A percentile compares a stretch with the other conserved stretches of the same genome.
phyloP scores from a whole-genome alignment of 2,797 vertebrate species.

The Sciaenops ocellatus region DNA sequence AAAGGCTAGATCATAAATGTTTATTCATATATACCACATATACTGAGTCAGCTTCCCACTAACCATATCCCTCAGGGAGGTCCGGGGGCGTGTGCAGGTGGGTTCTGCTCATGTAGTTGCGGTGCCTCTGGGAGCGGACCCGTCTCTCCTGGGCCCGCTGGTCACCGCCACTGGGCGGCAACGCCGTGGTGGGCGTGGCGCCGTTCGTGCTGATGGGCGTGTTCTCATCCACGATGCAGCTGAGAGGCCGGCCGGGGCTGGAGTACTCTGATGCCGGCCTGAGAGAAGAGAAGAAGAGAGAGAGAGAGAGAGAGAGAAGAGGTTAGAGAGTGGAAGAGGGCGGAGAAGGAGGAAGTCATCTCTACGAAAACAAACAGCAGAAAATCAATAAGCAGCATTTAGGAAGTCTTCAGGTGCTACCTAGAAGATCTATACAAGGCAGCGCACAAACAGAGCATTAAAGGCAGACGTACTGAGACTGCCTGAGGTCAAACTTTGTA shows the following conservation, averaged over 20 bases:
- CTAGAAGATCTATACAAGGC: constrained; percentile 10
- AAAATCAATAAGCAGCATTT: constrained; percentile 18
- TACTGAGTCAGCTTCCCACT: constrained; percentile 48
- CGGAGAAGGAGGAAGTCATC: background rate
- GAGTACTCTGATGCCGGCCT: constrained; percentile 98
- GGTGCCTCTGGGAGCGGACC: constrained; percentile 95
- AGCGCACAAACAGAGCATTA: background rate
- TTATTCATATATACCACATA: background rate
- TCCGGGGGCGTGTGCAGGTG: constrained; percentile 98
- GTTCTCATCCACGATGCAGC: constrained; percentile 98
- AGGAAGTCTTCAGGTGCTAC: constrained; percentile 15
- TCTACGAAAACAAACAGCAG: constrained; percentile 4
- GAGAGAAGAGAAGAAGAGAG: background rate
- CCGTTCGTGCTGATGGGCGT: constrained; percentile 94
- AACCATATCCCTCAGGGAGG: constrained; percentile 97
- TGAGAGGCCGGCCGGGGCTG: constrained; percentile 95
- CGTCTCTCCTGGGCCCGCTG: constrained; percentile 93
- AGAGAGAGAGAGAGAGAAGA: background rate
- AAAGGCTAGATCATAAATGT: background rate
- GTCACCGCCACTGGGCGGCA: constrained; percentile 88
- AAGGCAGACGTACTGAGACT: background rate
- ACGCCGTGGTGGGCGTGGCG: constrained; percentile 84
- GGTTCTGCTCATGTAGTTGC: constrained; percentile 99
- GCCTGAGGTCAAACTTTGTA: background rate
- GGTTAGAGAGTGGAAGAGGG: background rate